Conservation (phyloP, 64 coral and sea anemone species). For the Cladopsammia gracilis region DNA sequence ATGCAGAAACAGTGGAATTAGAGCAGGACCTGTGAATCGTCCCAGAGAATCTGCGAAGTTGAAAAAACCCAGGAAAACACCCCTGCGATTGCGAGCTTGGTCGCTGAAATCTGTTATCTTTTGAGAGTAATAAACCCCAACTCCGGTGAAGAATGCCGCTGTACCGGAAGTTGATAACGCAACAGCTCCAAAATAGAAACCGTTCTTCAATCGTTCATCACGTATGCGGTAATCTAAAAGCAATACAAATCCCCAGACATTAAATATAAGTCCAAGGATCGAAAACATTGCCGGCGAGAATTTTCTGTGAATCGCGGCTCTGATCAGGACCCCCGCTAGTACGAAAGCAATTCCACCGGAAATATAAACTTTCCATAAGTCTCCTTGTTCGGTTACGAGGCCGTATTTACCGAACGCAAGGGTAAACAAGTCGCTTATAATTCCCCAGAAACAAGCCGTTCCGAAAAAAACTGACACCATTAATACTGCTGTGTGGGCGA, state of each 20-base stretch:
- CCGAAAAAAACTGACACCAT: constrained; percentile 76
- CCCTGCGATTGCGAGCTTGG: constrained; percentile 90
- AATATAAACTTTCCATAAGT: constrained; percentile 95
- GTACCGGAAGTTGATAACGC: constrained; percentile 85
- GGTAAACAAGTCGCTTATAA: constrained; percentile 77
- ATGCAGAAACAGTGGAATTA: constrained; percentile 68
- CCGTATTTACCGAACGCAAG: constrained; percentile 97
- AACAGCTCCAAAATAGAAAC: constrained; percentile 76
- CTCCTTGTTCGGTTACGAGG: constrained; percentile 50
- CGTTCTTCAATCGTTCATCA: constrained; percentile 33
- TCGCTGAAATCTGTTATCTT: constrained; percentile 95
- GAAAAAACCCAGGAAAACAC: constrained; percentile 86
- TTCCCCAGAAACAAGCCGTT: constrained; percentile 90
- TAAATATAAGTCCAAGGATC: constrained; percentile 77
- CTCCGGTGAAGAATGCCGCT: constrained; percentile 85
- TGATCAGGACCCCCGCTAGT: constrained; percentile 55
- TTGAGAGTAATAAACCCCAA: constrained; percentile 90
- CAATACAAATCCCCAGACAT: constrained; percentile 79
- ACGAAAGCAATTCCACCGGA: constrained; percentile 81
- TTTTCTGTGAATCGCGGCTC: constrained; percentile 77
- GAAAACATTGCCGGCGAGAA: constrained; percentile 70
- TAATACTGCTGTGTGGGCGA: constrained; percentile 68
- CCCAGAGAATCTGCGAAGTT: constrained; percentile 93
- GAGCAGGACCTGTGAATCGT: constrained; percentile 80
- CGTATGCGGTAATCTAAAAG: constrained; percentile 74